Conservation (phyloP, 2,888 invertebrate species). For the Eristalis tenax region DNA sequence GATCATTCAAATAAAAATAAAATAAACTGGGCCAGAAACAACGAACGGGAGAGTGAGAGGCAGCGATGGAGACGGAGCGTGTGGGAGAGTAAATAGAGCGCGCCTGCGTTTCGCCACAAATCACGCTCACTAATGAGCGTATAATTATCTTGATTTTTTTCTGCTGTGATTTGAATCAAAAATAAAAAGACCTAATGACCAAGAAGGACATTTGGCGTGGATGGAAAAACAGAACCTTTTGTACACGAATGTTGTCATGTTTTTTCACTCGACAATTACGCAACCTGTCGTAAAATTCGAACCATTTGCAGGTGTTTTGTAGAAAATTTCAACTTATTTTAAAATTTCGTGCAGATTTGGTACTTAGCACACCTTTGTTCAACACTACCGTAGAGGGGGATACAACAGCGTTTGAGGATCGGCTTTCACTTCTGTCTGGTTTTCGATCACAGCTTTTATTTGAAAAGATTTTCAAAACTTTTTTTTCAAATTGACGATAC, state of each 20-base stretch:
- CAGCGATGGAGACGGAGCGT: background rate
- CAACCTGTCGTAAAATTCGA: constrained; percentile 35
- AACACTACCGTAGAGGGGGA: background rate
- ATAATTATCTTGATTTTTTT: background rate
- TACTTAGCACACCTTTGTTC: background rate
- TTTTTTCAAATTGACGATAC: background rate
- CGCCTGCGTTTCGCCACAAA: constrained; percentile 37
- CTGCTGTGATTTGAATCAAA: constrained; percentile 10
- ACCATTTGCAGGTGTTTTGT: background rate
- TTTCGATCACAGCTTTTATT: background rate
- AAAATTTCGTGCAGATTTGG: background rate
- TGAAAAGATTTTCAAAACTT: background rate
- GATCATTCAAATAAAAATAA: constrained; percentile 66
- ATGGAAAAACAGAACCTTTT: constrained; percentile 65
- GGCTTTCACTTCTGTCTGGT: background rate
- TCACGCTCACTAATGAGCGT: constrained; percentile 1
- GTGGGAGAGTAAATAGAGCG: constrained; percentile 1
- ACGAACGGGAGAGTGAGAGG: background rate
- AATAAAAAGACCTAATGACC: constrained; percentile 42
- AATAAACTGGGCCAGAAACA: constrained; percentile 40
- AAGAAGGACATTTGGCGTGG: constrained; percentile 54
- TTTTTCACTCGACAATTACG: constrained; percentile 60
- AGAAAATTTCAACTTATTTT: background rate
- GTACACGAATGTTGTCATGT: constrained; percentile 57
- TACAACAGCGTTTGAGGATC: background rate